Percentiles rank a stretch among this genome's conserved stretches.
Conservation (phyloP, 2,888 invertebrate genomes). For the Drosophila conformis region DNA sequence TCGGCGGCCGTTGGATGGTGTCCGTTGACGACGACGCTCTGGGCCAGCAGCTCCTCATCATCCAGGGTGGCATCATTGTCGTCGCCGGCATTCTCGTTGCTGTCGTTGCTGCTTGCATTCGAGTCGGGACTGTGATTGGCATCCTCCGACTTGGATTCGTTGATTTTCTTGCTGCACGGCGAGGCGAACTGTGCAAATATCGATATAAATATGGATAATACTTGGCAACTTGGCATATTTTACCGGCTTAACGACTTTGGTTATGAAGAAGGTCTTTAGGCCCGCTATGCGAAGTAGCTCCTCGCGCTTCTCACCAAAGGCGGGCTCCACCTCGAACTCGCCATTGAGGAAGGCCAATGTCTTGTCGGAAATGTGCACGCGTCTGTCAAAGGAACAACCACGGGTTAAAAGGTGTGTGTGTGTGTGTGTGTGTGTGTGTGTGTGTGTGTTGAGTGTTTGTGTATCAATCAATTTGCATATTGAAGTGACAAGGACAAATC, state of each 20-base stretch:
- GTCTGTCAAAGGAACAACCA: slow-evolving; percentile 85
- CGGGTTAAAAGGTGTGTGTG: not conserved
- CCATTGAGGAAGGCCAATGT: slow-evolving; percentile 94
- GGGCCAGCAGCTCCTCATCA: slow-evolving; percentile 78
- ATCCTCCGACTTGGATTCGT: slow-evolving; percentile 68
- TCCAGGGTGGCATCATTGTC: slow-evolving; percentile 71
- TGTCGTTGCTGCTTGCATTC: slow-evolving; percentile 45
- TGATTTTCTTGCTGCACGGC: slow-evolving; percentile 77
- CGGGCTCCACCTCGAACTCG: slow-evolving; percentile 97
- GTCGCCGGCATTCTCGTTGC: slow-evolving; percentile 43
- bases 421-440: not conserved
- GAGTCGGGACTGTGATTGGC: slow-evolving; percentile 62
- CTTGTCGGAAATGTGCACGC: slow-evolving; percentile 96
- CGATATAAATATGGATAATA: not conserved
- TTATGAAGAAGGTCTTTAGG: slow-evolving; percentile 96
- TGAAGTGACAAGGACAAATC: slow-evolving; percentile 59
- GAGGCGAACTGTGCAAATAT: slow-evolving; percentile 75
- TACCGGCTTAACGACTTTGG: slow-evolving; percentile 92
- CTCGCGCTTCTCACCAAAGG: slow-evolving; percentile 95
- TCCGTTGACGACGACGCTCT: slow-evolving; percentile 61
- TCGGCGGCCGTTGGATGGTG: slow-evolving; percentile 44
- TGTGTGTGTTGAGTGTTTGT: not conserved
- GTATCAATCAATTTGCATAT: slow-evolving; percentile 55
- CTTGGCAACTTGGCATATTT: not conserved
- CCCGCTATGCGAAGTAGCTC: slow-evolving; percentile 95